Evolutionary conservation across 2,113 vertebrate genomes (phyloP).

Genomic region (Tympanuchus pallidicinctus): DNA sequence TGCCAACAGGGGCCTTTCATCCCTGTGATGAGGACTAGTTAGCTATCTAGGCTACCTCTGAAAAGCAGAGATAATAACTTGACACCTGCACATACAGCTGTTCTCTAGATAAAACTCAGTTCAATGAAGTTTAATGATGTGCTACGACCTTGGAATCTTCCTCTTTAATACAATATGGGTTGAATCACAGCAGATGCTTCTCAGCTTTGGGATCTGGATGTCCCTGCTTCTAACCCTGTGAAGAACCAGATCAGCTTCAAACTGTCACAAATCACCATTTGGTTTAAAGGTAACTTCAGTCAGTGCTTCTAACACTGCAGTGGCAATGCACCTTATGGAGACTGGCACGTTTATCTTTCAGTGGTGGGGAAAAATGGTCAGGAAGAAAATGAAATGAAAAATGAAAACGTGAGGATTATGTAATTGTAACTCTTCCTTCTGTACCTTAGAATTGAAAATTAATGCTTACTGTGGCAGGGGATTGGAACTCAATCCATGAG

Average conservation of each 20-base stretch:
- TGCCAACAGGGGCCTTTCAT: not conserved
- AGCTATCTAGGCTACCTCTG: not conserved
- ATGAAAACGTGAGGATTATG: not conserved
- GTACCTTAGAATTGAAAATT: not conserved
- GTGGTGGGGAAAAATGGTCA: not conserved
- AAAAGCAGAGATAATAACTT: not conserved
- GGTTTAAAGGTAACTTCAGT: not conserved
- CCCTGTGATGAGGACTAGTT: not conserved
- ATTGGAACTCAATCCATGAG: too few species aligned
- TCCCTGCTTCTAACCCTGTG: not conserved
- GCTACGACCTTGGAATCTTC: not conserved
- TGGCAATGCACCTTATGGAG: fast-evolving
- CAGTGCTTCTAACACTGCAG: not conserved
- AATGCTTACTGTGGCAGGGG: not conserved
- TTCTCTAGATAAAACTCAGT: slow-evolving; percentile 2
- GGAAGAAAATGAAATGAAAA: not conserved
- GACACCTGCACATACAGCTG: slow-evolving; percentile 29
- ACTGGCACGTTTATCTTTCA: not conserved
- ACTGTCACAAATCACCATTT: not conserved
- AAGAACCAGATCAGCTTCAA: not conserved
- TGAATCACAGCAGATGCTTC: not conserved
- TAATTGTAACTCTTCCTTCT: not conserved
- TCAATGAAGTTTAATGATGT: not conserved
- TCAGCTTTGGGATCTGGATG: not conserved
- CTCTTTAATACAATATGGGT: not conserved